Conservation (phyloP, 2,797 vertebrate species). For the Cynodonichthys magdalenae region DNA sequence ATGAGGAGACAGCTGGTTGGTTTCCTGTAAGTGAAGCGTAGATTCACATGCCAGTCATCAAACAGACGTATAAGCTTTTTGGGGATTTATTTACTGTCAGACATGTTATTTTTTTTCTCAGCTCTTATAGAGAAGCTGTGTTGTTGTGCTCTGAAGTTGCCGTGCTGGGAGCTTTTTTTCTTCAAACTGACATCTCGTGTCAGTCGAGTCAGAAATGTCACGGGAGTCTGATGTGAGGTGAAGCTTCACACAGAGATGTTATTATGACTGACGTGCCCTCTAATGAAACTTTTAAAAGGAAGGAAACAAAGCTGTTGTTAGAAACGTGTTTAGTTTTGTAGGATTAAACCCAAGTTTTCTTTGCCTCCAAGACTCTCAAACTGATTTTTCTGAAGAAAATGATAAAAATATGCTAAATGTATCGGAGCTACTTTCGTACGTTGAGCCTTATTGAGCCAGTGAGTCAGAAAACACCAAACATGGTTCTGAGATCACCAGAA, state of each 20-base stretch:
- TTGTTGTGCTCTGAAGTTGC: constrained; percentile 34
- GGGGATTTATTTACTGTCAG: constrained; percentile 57
- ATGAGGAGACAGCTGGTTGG: neutral
- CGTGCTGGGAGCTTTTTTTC: constrained; percentile 35
- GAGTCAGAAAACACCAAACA: too few species aligned
- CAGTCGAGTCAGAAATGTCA: constrained; percentile 46
- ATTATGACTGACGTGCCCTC: neutral
- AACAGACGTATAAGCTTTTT: constrained; percentile 54
- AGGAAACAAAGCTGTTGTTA: neutral
- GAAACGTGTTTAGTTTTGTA: neutral
- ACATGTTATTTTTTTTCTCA: constrained; percentile 45
- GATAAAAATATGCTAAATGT: too few species aligned
- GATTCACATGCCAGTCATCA: constrained; percentile 52
- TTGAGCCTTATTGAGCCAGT: too few species aligned
- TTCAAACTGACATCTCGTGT: constrained; percentile 35
- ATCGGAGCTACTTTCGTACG: too few species aligned
- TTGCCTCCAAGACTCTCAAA: too few species aligned
- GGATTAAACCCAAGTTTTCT: too few species aligned
- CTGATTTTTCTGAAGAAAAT: too few species aligned
- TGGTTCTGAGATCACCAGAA: too few species aligned
- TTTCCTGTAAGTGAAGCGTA: constrained; percentile 24
- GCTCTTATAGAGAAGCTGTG: constrained; percentile 40
- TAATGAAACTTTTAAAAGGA: constrained; percentile 6
- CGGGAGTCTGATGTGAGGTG: constrained; percentile 4
- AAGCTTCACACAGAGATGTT: constrained; percentile 1